Percentiles rank a stretch among this genome's conserved stretches.
These are phyloP conservation scores for Epinotia ramella DNA, from an alignment of 2,888 invertebrate genomes.

Conservation along the genomic window DNA sequence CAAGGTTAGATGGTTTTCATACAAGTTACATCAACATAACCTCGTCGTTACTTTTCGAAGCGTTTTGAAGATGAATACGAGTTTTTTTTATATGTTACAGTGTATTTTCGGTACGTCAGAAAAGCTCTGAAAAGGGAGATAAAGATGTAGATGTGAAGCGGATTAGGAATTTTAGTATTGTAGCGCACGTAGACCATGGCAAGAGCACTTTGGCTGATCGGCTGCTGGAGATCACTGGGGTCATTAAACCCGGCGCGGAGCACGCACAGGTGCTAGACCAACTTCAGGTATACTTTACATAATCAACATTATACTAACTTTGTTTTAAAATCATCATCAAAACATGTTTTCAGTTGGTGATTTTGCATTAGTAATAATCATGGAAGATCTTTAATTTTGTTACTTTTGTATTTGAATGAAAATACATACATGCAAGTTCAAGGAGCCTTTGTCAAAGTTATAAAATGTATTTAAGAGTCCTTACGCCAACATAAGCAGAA, in stretches of 20 bases:
- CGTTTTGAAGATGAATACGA: background rate
- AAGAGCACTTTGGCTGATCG: slow-evolving; percentile 99
- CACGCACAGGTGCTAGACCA: slow-evolving; percentile 91
- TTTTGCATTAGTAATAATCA: background rate
- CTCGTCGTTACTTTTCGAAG: background rate
- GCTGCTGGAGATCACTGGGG: slow-evolving; percentile 96
- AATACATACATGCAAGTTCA: too few species aligned
- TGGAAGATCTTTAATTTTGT: too few species aligned
- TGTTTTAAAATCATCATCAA: background rate
- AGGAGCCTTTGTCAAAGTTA: too few species aligned
- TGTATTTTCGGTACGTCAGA: slow-evolving; percentile 14
- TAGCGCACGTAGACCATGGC: slow-evolving; percentile 99
- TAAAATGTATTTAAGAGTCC: too few species aligned
- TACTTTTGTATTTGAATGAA: too few species aligned
- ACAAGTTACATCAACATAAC: slow-evolving; percentile 12
- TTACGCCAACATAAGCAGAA: too few species aligned
- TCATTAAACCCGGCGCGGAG: slow-evolving; percentile 87
- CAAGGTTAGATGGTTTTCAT: slow-evolving; percentile 21
- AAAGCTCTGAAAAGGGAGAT: slow-evolving; percentile 57
- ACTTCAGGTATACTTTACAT: slow-evolving; percentile 83
- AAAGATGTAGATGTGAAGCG: slow-evolving; percentile 61
- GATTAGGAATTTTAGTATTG: slow-evolving; percentile 97
- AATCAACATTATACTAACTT: background rate
- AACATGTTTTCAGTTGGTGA: background rate
- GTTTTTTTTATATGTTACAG: slow-evolving; percentile 12